Evolutionary conservation across 92 coral and sea anemone species (phyloP).

Genomic region (Bergia sp.): DNA sequence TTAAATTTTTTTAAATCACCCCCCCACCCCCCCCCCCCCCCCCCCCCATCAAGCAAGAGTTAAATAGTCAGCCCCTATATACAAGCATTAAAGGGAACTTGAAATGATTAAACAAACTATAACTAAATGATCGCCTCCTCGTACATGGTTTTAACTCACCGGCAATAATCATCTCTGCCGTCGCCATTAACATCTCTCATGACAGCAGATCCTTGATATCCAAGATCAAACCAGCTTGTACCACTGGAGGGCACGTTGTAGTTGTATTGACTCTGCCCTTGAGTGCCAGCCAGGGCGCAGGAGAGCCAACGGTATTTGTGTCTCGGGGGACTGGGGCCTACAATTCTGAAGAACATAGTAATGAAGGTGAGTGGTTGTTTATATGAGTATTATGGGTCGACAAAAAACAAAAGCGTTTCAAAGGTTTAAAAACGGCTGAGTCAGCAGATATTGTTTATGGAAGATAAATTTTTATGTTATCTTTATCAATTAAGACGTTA

Average conservation of each 20-base stretch:
- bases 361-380: too few species aligned
- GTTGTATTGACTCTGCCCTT: not conserved
- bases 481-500: too few species aligned
- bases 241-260: constrained; percentile 4
- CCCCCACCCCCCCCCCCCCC: not conserved
- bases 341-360: not conserved
- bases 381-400: too few species aligned
- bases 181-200: constrained; percentile 29
- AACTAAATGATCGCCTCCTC: not conserved
- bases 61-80: not conserved
- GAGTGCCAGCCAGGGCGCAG: constrained; percentile 26
- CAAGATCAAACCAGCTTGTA: not conserved
- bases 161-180: constrained; percentile 28
- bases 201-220: constrained; percentile 16
- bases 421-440: too few species aligned
- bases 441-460: too few species aligned
- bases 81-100: too few species aligned
- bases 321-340: constrained; percentile 11
- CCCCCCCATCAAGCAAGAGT: not conserved
- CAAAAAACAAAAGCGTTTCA: too few species aligned
- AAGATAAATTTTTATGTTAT: too few species aligned
- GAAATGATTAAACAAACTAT: too few species aligned
- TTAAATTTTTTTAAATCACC: too few species aligned
- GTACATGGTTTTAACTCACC: not conserved
- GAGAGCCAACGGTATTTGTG: not conserved